A percentile compares a stretch with the other conserved stretches of the same genome.
phyloP scores from a whole-genome alignment of 1,140 invertebrate species.

The Sycophila sp. region DNA sequence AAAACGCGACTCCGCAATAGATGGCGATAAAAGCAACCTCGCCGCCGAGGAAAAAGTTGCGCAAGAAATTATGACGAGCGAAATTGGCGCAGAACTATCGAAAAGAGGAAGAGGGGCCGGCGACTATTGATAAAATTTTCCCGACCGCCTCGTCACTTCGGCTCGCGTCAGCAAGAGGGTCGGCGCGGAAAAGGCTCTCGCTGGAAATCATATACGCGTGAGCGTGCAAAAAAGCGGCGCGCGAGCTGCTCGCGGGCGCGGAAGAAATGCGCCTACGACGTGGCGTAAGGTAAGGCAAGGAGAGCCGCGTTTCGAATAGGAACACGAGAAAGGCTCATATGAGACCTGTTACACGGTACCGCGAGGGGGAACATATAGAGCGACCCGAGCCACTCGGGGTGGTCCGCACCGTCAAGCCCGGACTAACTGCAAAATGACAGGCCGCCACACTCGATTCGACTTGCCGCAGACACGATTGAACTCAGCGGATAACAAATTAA shows the following conservation, averaged over 20 bases:
- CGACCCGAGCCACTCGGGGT: slow-evolving; percentile 47
- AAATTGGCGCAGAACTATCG: too few species aligned
- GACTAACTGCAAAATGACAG: slow-evolving; percentile 58
- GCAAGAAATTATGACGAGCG: too few species aligned
- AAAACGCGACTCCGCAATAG: neutral
- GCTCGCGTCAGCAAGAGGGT: too few species aligned
- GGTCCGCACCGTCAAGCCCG: slow-evolving; percentile 49
- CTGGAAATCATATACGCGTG: neutral
- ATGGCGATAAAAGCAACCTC: slow-evolving; percentile 22
- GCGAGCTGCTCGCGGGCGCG: neutral
- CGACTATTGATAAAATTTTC: too few species aligned
- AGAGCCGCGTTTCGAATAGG: neutral
- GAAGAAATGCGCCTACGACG: slow-evolving; percentile 11
- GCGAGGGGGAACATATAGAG: neutral
- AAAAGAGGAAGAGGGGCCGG: neutral
- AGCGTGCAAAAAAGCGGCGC: neutral
- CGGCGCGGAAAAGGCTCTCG: too few species aligned
- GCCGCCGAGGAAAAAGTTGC: too few species aligned
- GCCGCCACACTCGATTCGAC: slow-evolving; percentile 54
- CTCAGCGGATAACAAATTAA: slow-evolving; percentile 56
- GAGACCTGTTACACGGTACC: slow-evolving; percentile 11
- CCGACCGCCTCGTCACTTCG: too few species aligned
- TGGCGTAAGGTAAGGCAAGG: neutral
- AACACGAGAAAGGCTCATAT: slow-evolving; percentile 22
- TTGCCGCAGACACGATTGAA: slow-evolving; percentile 47